Conservation (phyloP, 2,888 invertebrate species). For the Parnassius orleans region DNA sequence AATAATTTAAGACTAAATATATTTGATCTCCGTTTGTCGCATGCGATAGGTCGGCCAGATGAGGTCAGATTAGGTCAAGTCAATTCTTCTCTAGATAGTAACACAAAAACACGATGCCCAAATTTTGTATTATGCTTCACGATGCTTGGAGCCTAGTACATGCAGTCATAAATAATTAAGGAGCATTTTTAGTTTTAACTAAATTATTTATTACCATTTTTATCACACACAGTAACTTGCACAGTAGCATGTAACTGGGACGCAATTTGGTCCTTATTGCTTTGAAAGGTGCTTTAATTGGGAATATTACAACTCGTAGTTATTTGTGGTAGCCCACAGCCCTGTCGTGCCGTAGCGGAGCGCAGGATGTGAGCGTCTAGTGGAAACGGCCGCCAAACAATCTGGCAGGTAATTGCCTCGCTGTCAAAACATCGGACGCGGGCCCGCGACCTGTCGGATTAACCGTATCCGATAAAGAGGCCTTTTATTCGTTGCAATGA, state of each 20-base stretch:
- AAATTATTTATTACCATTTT: no score
- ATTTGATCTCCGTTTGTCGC: no score
- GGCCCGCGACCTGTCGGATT: slow-evolving; percentile 54
- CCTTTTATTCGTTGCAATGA: slow-evolving; percentile 63
- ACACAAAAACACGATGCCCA: no score
- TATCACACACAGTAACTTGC: not conserved
- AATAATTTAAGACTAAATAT: no score
- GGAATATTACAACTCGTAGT: slow-evolving; percentile 23
- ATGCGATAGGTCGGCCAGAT: no score
- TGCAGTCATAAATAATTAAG: no score
- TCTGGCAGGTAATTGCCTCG: slow-evolving; percentile 70
- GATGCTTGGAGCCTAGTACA: no score
- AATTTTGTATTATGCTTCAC: no score
- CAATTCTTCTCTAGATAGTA: no score
- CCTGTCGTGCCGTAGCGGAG: slow-evolving; percentile 14
- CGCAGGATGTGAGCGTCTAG: slow-evolving; percentile 63
- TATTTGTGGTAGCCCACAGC: slow-evolving; percentile 21
- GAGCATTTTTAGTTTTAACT: no score
- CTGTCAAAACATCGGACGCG: slow-evolving; percentile 76
- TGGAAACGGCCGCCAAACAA: slow-evolving; percentile 51
- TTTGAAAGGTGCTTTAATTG: slow-evolving; percentile 22
- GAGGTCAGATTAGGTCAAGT: no score
- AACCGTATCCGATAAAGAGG: slow-evolving; percentile 69
- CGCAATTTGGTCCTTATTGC: slow-evolving; percentile 15
- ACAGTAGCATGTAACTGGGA: slow-evolving; percentile 16